Percentiles rank a stretch among this genome's conserved stretches.
These are phyloP conservation scores for Pyrgilauda ruficollis DNA, from an alignment of 2,113 vertebrate species.

Conservation along the genomic window DNA sequence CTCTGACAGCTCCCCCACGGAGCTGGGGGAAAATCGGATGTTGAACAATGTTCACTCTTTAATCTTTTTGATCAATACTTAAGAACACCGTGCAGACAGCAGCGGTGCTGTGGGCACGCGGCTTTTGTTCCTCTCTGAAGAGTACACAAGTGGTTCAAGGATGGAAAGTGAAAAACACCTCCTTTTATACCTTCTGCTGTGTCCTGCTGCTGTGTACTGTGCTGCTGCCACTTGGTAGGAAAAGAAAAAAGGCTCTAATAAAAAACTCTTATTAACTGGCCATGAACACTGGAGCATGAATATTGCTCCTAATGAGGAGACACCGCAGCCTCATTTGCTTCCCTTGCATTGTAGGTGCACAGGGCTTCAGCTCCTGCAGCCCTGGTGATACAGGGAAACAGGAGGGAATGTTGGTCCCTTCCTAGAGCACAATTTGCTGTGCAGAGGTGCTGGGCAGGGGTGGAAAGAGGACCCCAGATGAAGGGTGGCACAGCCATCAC, in stretches of 20 bases:
- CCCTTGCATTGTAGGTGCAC: neutral
- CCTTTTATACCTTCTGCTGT: neutral
- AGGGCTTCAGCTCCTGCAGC: neutral
- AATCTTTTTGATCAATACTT: neutral
- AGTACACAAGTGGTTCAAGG: neutral
- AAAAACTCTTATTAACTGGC: constrained; percentile 21
- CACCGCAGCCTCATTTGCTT: neutral
- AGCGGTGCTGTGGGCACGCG: neutral
- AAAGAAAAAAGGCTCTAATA: neutral
- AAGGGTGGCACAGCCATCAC: rapidly evolving
- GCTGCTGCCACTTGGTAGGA: neutral
- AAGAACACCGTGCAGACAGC: neutral
- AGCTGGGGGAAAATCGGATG: neutral
- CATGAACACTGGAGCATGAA: constrained; percentile 9
- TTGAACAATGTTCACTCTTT: neutral
- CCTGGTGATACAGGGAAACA: neutral
- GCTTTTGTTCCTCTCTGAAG: neutral
- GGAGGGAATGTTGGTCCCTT: neutral
- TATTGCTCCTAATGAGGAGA: constrained; percentile 18
- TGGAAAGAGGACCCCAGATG: neutral
- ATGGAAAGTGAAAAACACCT: neutral
- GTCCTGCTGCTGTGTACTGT: neutral
- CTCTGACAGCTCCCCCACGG: neutral
- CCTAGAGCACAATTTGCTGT: rapidly evolving
- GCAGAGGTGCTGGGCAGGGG: neutral